phyloP scores from a whole-genome alignment of 2,888 invertebrate genomes.

The Caenorhabditis imperialis region DNA sequence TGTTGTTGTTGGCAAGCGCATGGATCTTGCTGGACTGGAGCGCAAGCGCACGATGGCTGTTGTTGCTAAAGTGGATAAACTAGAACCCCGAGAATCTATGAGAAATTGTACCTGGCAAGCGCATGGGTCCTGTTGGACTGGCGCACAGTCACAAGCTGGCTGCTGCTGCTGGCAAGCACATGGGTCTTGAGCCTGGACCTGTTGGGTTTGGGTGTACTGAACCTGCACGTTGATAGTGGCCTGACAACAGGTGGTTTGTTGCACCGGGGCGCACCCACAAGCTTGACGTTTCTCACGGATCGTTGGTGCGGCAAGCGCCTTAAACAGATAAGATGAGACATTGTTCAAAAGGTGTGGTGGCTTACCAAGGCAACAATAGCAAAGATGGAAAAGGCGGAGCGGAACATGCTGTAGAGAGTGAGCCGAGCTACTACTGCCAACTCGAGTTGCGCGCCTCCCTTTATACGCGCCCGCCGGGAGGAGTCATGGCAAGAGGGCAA shows the following conservation, averaged over 20 bases:
- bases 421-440: constrained; percentile 56
- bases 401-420: constrained; percentile 44
- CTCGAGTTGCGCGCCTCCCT: constrained; percentile 48
- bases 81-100: not conserved
- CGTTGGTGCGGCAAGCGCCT: constrained; percentile 62
- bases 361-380: constrained; percentile 48
- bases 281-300: constrained; percentile 62
- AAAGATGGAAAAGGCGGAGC: constrained; percentile 45
- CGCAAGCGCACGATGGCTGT: constrained; percentile 16
- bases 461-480: constrained; percentile 53
- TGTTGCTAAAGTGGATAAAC: constrained; percentile 5
- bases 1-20: not conserved
- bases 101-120: constrained; percentile 6
- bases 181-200: constrained; percentile 43
- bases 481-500: constrained; percentile 53
- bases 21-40: constrained; percentile 18
- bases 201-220: constrained; percentile 41
- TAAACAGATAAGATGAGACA: not conserved
- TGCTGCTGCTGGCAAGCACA: constrained; percentile 54
- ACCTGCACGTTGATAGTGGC: constrained; percentile 44
- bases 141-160: constrained; percentile 48
- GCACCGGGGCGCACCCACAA: constrained; percentile 54
- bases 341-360: not conserved
- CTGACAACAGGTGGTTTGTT: constrained; percentile 43
- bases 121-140: constrained; percentile 49